Evolutionary conservation across 2,113 vertebrate species (phyloP).

Genomic region (Polypterus bichir): DNA sequence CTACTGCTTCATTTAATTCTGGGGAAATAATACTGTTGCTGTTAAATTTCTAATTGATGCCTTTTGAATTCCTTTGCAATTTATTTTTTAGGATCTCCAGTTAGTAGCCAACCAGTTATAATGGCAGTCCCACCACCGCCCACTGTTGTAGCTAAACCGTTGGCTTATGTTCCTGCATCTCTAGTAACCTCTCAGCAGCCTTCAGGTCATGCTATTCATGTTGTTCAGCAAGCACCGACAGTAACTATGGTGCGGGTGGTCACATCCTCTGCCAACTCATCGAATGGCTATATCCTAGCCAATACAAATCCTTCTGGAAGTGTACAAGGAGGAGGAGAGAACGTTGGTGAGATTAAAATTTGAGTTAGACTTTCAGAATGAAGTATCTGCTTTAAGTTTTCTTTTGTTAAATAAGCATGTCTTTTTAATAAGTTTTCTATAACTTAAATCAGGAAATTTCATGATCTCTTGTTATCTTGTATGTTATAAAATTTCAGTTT

Average conservation of each 20-base stretch:
- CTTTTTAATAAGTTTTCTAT: too few relatives aligned
- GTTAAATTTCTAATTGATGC: too few relatives aligned
- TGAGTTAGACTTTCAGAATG: too few relatives aligned
- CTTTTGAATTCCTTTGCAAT: too few relatives aligned
- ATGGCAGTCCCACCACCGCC: conserved; percentile 80
- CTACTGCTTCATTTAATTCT: too few relatives aligned
- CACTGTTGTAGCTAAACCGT: conserved; percentile 60
- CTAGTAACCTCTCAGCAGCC: conserved; percentile 61
- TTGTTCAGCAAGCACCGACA: conserved; percentile 74
- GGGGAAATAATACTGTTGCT: too few relatives aligned
- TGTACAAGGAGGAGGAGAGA: conserved; percentile 43
- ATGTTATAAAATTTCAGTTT: too few relatives aligned
- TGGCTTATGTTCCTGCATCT: conserved; percentile 74
- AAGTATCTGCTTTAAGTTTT: too few relatives aligned
- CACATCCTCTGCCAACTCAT: conserved; percentile 61
- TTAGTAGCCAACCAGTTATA: conserved; percentile 82
- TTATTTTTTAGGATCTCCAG: conserved; percentile 66
- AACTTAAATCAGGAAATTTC: too few relatives aligned
- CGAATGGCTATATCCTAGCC: conserved; percentile 78
- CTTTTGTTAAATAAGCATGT: too few relatives aligned
- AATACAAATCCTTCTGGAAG: conserved; percentile 43
- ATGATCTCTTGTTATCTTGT: too few relatives aligned
- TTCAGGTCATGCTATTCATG: conserved; percentile 68
- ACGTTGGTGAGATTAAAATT: conserved; percentile 47
- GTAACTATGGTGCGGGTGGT: conserved; percentile 90